Conservation (phyloP, 2,888 invertebrate genomes). For the Caenorhabditis doughertyi region DNA sequence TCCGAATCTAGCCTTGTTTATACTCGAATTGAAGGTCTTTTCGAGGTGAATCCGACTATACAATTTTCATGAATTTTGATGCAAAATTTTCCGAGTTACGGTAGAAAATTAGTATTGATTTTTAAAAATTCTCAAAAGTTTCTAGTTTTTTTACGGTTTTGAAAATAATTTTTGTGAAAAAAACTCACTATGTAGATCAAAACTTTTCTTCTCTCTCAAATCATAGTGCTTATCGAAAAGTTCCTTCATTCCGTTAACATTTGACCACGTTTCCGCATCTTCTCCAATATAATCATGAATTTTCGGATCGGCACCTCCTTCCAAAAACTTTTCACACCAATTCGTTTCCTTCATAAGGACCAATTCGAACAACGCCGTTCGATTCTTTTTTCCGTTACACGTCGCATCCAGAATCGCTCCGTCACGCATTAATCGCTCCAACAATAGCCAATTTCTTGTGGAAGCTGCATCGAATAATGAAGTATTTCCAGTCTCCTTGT, state of each 20-base stretch:
- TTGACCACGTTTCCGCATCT: background rate
- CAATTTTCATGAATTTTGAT: too few species aligned
- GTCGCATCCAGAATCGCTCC: background rate
- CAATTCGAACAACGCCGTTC: background rate
- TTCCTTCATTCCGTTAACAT: background rate
- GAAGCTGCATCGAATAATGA: background rate
- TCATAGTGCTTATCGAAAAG: background rate
- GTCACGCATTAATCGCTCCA: background rate
- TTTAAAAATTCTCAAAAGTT: too few species aligned
- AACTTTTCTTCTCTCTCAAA: background rate
- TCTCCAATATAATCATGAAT: conserved; percentile 4
- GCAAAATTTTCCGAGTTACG: too few species aligned
- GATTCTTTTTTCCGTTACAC: background rate
- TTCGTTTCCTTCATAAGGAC: background rate
- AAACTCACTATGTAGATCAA: background rate
- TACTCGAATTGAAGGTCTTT: too few species aligned
- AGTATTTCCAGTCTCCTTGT: background rate
- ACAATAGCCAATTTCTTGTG: background rate
- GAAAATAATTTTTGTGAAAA: background rate
- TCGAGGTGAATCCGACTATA: too few species aligned
- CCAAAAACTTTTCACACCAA: background rate
- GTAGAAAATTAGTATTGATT: too few species aligned
- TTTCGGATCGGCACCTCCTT: background rate
- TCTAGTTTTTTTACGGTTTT: background rate
- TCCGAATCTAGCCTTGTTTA: background rate